Base-by-base conservation (phyloP, 1,140 invertebrate species). In the Solenopsis invicta region DNA sequence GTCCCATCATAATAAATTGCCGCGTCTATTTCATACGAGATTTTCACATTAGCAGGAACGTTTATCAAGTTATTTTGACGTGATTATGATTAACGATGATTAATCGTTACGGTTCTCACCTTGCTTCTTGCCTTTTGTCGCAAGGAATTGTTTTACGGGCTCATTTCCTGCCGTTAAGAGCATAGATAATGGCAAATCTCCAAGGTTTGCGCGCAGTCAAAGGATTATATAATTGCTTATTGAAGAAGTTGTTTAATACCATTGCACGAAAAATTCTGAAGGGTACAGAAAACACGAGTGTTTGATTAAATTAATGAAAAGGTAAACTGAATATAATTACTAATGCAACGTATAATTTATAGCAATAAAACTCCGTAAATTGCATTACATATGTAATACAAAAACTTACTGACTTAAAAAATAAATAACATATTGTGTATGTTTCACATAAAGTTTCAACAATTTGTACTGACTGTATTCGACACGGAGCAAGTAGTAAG, bases 51-150 rank as follows among this genome's bases (percentile, higher is more conserved):
- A 84, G 80, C 80, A 74, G 69, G 80, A 84, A 84, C 80, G 80
- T 84, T 84, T 75, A 84, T 84, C 69, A 84, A 74, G 69, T 45
- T 62, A 84, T 72, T 84, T 84, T 84, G 80, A 84, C 80, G 56
- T 84, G 69, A 84, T 84, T 84, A 84, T 75, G 69, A 84, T 84
- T 84, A 84, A 84, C 80, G 80, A 84, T 84, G 80, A 84, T 84
- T 84, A 84, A 84, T 84, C 41, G 52, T 82, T 69, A 72, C 37
- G 29, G 41, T 75, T 75, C 41, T 74, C 80, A 75, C 29, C 50
- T 81, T 71, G 78, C 64, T 54, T 34, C 80, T 75, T 75, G 80
- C 69, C 80, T 74, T 82, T 74, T 56, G 52, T 84, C 80, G 69
- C 80, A 41, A 29, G 69, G 10, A 61, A 84, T 84, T 84, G 45